Base-by-base conservation (phyloP, 2,113 vertebrate species). In the Arenaria interpres region DNA sequence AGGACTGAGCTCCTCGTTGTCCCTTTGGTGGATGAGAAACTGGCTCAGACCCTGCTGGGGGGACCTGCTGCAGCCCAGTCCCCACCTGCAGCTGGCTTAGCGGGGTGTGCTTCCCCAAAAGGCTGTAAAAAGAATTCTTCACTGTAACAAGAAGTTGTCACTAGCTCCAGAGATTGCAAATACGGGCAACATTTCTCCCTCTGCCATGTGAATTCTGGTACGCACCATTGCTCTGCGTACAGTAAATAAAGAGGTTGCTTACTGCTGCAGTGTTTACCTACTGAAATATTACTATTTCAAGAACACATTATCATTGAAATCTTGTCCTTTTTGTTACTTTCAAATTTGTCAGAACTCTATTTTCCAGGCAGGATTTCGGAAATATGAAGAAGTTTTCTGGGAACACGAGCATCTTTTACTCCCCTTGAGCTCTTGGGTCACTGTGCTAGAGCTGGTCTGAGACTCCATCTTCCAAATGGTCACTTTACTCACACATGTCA, bases 331-430 rank as follows among this genome's bases (percentile, higher is more conserved):
- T 76, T 12, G 15, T 32, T 88, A 66, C 54, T 77, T 88, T 68
- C 41, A 51, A n/a, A 57, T 68, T 86, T 59, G 79, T 32, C 72
- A 90, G 64, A 80, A 48, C 6, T 57, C 54, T 59, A 14, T 64
- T 69, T 74, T 59, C 71, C 64, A 63, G 48, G 23, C 23, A 59
- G 1, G 2, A 43, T 71, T 95, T 88, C 5, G 18, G 72, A 83
- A 95, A 92, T 56, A 86, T 69, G 76, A 76, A 89, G 37, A 91
- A 33, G 32, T 86, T 77, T 92, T 89, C 85, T 71, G 86, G 77
- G 72, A 90, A 92, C 28, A 20, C 5, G 13, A 90, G 28, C 17
- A 35, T 62, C 15, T 80, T 83, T 77, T 84, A n/a, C 5, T 69
- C 25, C 28, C 51, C 50, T 59, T 71, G 41, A 72, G 27, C 80